Conservation (phyloP, 1,140 invertebrate species). For the Drosophila neocordata region DNA sequence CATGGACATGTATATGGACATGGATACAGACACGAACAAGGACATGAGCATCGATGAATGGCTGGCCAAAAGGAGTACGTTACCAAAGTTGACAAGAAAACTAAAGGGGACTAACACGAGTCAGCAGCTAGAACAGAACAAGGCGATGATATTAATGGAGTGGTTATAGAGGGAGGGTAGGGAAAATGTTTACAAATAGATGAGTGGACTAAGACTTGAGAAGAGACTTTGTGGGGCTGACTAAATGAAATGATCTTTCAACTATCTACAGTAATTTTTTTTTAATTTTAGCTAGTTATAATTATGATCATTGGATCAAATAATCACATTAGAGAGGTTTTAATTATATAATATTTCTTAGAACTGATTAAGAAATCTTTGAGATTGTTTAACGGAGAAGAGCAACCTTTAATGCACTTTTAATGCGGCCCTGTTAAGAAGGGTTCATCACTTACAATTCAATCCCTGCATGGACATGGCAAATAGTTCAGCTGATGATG, state of each 20-base stretch:
- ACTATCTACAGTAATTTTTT: background rate
- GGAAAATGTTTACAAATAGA: background rate
- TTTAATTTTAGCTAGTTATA: too few relatives aligned
- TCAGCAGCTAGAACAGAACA: constrained; percentile 14
- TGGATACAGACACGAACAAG: constrained; percentile 8
- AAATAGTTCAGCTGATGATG: constrained; percentile 59
- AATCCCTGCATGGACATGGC: constrained; percentile 81
- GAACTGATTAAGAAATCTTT: too few relatives aligned
- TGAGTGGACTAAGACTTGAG: background rate
- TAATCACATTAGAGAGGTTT: too few relatives aligned
- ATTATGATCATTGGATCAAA: too few relatives aligned
- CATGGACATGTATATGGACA: constrained; percentile 38
- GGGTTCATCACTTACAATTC: constrained; percentile 79
- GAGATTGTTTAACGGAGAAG: background rate
- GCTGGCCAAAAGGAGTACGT: constrained; percentile 5
- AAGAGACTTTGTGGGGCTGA: background rate
- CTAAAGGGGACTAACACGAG: constrained; percentile 34
- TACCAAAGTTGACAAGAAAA: constrained; percentile 34
- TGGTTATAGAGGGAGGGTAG: constrained; percentile 24
- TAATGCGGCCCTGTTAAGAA: constrained; percentile 13
- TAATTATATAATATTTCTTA: too few relatives aligned
- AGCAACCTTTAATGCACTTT: background rate
- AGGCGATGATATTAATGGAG: constrained; percentile 45
- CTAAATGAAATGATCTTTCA: background rate
- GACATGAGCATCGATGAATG: constrained; percentile 37